phyloP scores from a whole-genome alignment of 2,888 invertebrate species.

The Cyclophora albipunctata region DNA sequence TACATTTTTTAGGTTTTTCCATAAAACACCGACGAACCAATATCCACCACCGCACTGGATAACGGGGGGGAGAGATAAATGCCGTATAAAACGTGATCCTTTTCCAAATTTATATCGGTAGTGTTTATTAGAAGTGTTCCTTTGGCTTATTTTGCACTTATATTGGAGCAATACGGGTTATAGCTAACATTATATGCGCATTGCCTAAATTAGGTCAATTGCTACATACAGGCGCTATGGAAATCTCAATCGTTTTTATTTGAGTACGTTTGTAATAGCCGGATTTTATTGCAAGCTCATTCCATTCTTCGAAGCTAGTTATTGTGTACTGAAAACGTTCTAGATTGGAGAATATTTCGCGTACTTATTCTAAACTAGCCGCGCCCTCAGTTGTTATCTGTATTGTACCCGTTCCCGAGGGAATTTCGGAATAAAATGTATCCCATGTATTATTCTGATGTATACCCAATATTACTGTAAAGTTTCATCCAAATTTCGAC shows the following conservation, averaged over 20 bases:
- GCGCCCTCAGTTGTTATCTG: too few relatives aligned
- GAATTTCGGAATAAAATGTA: too few relatives aligned
- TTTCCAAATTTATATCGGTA: constrained; percentile 27
- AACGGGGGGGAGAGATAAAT: constrained; percentile 20
- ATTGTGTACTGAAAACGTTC: too few relatives aligned
- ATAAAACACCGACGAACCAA: constrained; percentile 19
- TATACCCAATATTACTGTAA: too few relatives aligned
- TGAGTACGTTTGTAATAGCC: neutral
- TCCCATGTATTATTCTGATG: too few relatives aligned
- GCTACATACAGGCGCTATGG: constrained; percentile 1
- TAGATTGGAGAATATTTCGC: too few relatives aligned
- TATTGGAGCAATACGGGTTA: constrained; percentile 8
- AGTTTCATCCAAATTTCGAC: too few relatives aligned
- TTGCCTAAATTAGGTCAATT: constrained; percentile 18
- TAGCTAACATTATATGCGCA: constrained; percentile 6
- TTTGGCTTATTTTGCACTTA: constrained; percentile 18
- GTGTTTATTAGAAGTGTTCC: constrained; percentile 20
- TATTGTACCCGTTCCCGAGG: too few relatives aligned
- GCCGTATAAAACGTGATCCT: constrained; percentile 26
- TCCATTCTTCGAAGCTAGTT: neutral
- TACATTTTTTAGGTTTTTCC: constrained; percentile 20
- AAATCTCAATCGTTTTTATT: constrained; percentile 2
- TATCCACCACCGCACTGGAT: constrained; percentile 19
- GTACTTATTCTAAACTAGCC: too few relatives aligned
- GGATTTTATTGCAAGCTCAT: neutral